A percentile compares a stretch with the other conserved stretches of the same genome.
Evolutionary conservation across 2,113 vertebrate species (phyloP).

Genomic region (Aythya baeri): DNA sequence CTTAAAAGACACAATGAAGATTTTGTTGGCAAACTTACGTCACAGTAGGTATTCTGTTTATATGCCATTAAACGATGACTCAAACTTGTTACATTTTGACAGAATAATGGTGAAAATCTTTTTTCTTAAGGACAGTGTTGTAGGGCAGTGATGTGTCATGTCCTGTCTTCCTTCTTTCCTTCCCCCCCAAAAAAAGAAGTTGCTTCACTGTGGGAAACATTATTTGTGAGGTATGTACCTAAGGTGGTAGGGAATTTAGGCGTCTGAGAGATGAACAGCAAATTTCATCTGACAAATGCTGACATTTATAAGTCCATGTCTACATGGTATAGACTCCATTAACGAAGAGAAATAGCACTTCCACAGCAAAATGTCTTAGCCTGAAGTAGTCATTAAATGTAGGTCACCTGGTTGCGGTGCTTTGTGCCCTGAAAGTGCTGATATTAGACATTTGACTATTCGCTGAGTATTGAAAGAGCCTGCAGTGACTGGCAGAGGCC

Average conservation of each 20-base stretch:
- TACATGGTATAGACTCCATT: neutral
- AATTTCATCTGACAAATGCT: neutral
- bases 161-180: neutral
- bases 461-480: neutral
- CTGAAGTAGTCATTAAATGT: neutral
- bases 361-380: neutral
- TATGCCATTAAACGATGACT: neutral
- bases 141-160: neutral
- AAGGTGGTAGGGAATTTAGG: neutral
- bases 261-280: neutral
- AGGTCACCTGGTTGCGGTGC: neutral
- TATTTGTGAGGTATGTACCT: neutral
- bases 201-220: neutral
- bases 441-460: neutral
- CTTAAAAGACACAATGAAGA: neutral
- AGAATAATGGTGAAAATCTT: neutral
- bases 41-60: neutral
- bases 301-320: neutral
- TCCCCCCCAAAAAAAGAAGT: accelerated
- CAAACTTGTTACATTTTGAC: neutral
- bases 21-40: neutral
- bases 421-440: neutral
- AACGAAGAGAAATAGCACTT: neutral
- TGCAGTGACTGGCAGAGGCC: neutral
- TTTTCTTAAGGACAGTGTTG: neutral